Evolutionary conservation across 2,888 invertebrate genomes (phyloP), one percentile per base, ranked within the genome.

Genomic region (Therioaphis trifolii): DNA sequence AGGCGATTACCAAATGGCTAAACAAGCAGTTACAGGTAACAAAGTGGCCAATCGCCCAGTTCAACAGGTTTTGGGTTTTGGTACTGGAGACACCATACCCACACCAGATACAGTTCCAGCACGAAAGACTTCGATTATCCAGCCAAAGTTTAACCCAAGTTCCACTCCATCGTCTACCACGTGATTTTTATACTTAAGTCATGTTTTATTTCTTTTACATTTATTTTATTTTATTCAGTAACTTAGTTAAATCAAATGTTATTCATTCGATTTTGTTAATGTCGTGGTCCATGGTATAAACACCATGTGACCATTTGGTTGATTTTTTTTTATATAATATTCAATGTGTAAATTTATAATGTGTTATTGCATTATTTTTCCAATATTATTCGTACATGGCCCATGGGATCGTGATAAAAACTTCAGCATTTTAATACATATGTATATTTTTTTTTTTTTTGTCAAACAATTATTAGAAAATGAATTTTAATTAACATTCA

Each of bases 1-100:
- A 68, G 99, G 99, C 21, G 99, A 99, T 90, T 99, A 99, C 90
- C 98, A 99, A 90, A 99, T 99, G 99, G 98, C 99, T 24, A 98
- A 98, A 89, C 98, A 98, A 88, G 91, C 91, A 15, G 86, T 89
- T 89, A 85, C 85, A 29, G 84, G 79, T 43, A 58, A 75, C n/a
- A 76, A 84, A 18, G 85, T 85, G 43, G 76, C 82, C 27, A 86
- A 85, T 71, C 72, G 84, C n/a, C 84, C 77, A 58, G 84, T 86
- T 35, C 86, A 86, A 27, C 78, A 85, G 35, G 76, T 84, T 58
- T 74, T 84, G 61, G 86, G 85, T n/a, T 68, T 90, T 89, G 88
- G 90, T 90, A 96, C 96, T 14, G 98, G 98, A 24, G 97, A 97
- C 87, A 96, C 96, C 86, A 97, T 97, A 88, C 99, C 99, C 66